Evolutionary conservation across 2,797 vertebrate genomes (phyloP).

Genomic region (Notolabrus celidotus): DNA sequence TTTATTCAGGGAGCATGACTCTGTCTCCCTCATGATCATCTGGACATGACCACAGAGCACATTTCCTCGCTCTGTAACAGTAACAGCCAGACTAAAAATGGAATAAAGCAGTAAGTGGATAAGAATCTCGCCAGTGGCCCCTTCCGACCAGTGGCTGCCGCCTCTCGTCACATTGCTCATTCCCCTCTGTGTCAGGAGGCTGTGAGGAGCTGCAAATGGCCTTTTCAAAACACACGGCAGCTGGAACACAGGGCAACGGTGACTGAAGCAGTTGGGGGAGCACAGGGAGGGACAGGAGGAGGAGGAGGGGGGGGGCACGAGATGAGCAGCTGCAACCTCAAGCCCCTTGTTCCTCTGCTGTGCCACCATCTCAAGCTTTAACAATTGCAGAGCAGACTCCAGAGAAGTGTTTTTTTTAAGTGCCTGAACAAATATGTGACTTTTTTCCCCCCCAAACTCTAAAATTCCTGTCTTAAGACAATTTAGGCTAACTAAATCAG

Average conservation of each 20-base stretch:
- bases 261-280: slow-evolving; percentile 85
- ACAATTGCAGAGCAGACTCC: slow-evolving; percentile 56
- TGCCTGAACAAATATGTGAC: slow-evolving; percentile 10
- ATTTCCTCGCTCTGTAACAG: slow-evolving; percentile 43
- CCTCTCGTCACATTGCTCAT: slow-evolving; percentile 81
- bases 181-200: slow-evolving; percentile 80
- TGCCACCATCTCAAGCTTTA: slow-evolving; percentile 68
- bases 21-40: slow-evolving; percentile 43
- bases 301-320: slow-evolving; percentile 48
- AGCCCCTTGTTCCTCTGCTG: slow-evolving; percentile 70
- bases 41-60: slow-evolving; percentile 45
- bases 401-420: not conserved
- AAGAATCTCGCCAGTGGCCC: slow-evolving; percentile 79
- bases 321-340: slow-evolving; percentile 86
- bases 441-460: not conserved
- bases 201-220: slow-evolving; percentile 85
- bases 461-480: slow-evolving; percentile 28
- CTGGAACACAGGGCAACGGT: slow-evolving; percentile 90
- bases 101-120: slow-evolving; percentile 80
- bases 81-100: slow-evolving; percentile 78
- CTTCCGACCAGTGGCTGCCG: slow-evolving; percentile 75
- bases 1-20: slow-evolving; percentile 42
- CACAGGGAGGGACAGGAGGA: slow-evolving; percentile 71
- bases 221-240: slow-evolving; percentile 88
- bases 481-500: slow-evolving; percentile 40